These are phyloP conservation scores for Diaperis boleti DNA, from an alignment of 2,888 invertebrate genomes.

Conservation along the genomic window DNA sequence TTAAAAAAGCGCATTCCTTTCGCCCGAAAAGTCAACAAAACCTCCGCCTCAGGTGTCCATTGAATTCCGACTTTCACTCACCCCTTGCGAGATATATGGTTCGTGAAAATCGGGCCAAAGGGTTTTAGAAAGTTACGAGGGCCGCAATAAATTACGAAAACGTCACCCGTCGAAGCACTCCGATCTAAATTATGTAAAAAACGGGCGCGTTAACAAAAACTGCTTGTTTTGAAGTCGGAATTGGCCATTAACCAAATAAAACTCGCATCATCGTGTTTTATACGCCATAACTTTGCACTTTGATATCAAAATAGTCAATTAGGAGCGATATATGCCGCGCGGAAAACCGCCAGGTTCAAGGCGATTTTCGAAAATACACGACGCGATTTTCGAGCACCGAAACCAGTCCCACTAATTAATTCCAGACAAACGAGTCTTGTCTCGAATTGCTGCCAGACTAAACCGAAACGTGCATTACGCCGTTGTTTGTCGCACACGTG, in stretches of 20 bases:
- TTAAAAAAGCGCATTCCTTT: too few relatives aligned
- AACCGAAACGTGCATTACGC: constrained; percentile 4
- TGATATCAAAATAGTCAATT: constrained; percentile 58
- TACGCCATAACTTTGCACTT: constrained; percentile 55
- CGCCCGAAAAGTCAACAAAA: constrained; percentile 9
- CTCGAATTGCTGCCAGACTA: constrained; percentile 18
- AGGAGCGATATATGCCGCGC: constrained; percentile 57
- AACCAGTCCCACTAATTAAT: constrained; percentile 24
- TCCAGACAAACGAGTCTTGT: constrained; percentile 17
- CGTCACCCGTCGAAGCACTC: constrained; percentile 9
- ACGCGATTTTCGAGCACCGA: too few relatives aligned
- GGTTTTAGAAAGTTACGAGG: constrained; percentile 31
- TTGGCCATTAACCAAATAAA: constrained; percentile 60
- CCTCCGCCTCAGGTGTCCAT: constrained; percentile 15
- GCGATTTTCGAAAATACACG: constrained; percentile 22
- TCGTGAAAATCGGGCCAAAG: constrained; percentile 10
- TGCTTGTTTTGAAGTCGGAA: constrained; percentile 55
- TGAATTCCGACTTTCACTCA: constrained; percentile 25
- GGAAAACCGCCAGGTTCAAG: constrained; percentile 40
- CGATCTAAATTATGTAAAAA: constrained; percentile 14
- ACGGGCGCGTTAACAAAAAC: constrained; percentile 20
- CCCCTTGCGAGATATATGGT: constrained; percentile 27
- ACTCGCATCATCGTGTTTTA: constrained; percentile 58
- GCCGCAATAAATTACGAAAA: constrained; percentile 6
- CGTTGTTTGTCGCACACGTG: neutral